Percentiles rank a stretch among this genome's conserved stretches.
These are phyloP conservation scores for Acrobasis consociella DNA, from an alignment of 2,888 invertebrate species.

Conservation along the genomic window DNA sequence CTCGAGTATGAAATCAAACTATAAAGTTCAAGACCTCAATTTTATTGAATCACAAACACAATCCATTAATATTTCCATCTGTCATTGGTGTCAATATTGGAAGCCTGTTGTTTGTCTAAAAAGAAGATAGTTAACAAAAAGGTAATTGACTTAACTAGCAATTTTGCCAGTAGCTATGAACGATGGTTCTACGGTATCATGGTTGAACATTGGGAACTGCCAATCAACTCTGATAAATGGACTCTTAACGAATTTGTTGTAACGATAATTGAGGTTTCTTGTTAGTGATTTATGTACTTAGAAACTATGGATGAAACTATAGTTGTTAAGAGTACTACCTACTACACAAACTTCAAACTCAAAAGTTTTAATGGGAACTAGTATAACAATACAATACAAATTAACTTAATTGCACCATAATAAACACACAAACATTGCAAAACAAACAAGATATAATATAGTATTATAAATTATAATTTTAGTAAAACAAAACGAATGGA, in stretches of 20 bases:
- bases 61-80: conserved; percentile 38
- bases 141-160: conserved; percentile 59
- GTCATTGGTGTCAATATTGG: conserved; percentile 45
- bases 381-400: no score
- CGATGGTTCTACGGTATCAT: conserved; percentile 34
- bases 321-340: conserved; percentile 30
- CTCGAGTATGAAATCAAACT: conserved; percentile 10
- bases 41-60: conserved; percentile 35
- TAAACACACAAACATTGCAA: no score
- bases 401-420: no score
- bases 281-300: conserved; percentile 48
- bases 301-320: conserved; percentile 35
- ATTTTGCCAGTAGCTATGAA: conserved; percentile 65
- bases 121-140: conserved; percentile 50
- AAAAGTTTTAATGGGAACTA: no score
- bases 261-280: conserved; percentile 61
- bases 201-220: conserved; percentile 45
- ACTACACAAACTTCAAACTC: no score
- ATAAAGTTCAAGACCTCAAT: conserved; percentile 33
- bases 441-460: no score
- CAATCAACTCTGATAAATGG: conserved; percentile 69
- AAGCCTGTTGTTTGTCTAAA: conserved; percentile 55
- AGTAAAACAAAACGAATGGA: no score
- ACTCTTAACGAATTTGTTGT: conserved; percentile 71
- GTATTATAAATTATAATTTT: no score